Conservation (phyloP, 2,888 invertebrate species). For the Amiota communis region DNA sequence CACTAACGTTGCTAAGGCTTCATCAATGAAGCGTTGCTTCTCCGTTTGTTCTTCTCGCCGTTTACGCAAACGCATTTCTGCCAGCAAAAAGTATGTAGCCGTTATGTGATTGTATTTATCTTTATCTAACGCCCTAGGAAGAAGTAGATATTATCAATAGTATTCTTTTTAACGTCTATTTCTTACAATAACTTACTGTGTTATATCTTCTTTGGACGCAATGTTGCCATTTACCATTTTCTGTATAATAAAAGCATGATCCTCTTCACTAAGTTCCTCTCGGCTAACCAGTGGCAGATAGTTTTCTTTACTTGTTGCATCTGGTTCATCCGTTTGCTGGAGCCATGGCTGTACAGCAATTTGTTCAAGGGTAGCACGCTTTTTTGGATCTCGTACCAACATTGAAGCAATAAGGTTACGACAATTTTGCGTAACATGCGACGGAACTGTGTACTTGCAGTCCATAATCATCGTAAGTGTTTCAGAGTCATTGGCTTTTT, state of each 20-base stretch:
- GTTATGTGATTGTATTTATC: constrained; percentile 99
- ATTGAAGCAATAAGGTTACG: constrained; percentile 92
- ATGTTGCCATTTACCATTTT: constrained; percentile 97
- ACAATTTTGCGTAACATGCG: constrained; percentile 89
- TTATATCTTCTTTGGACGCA: constrained; percentile 93
- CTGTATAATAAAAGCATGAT: constrained; percentile 92
- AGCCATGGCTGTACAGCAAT: constrained; percentile 92
- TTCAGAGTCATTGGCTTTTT: constrained; percentile 99
- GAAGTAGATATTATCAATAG: background rate
- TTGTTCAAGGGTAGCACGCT: constrained; percentile 89
- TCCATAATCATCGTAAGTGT: constrained; percentile 99
- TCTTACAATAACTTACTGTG: constrained; percentile 78
- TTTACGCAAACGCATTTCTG: constrained; percentile 90
- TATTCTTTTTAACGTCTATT: background rate
- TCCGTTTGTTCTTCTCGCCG: constrained; percentile 80
- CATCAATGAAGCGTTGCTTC: constrained; percentile 66
- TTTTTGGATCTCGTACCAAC: constrained; percentile 94
- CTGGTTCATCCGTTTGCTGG: constrained; percentile 71
- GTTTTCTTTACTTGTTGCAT: constrained; percentile 74
- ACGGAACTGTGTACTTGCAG: constrained; percentile 95
- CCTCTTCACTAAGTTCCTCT: constrained; percentile 92
- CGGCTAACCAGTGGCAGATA: constrained; percentile 88
- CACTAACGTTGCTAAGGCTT: constrained; percentile 56
- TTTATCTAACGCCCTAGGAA: constrained; percentile 86
- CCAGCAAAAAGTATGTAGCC: constrained; percentile 96